phyloP scores from a whole-genome alignment of 1,140 invertebrate genomes.

The Anoplophora glabripennis region DNA sequence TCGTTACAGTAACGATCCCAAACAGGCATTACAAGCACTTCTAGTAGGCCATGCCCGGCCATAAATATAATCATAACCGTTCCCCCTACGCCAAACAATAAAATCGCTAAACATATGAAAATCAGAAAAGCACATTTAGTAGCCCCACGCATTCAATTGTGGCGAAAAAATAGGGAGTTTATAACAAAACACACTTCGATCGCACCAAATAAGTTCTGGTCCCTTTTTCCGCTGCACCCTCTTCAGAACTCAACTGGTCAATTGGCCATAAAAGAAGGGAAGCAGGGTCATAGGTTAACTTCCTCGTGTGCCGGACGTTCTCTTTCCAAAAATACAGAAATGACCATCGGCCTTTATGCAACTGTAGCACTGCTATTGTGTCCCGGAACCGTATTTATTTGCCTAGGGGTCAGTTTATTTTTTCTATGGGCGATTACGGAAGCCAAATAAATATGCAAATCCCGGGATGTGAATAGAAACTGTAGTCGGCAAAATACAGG shows the following conservation, averaged over 20 bases:
- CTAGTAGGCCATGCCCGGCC: not conserved
- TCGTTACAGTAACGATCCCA: no score
- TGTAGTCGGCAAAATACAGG: no score
- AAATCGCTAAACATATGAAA: conserved; percentile 19
- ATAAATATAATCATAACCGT: not conserved
- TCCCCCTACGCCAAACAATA: conserved; percentile 16
- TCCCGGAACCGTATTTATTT: conserved; percentile 1
- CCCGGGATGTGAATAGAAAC: no score
- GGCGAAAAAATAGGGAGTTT: conserved; percentile 26
- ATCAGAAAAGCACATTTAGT: conserved; percentile 26
- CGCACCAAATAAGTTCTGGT: not conserved
- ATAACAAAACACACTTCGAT: conserved; percentile 20
- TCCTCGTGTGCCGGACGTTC: conserved; percentile 11
- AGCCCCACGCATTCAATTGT: conserved; percentile 23
- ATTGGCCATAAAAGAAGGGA: conserved; percentile 5
- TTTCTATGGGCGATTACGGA: not conserved
- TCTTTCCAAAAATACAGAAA: conserved; percentile 13
- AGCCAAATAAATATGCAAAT: no score
- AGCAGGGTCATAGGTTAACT: conserved; percentile 18
- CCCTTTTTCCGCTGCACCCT: not conserved
- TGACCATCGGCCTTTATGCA: conserved; percentile 10
- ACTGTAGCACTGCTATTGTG: not conserved
- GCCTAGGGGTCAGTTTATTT: conserved; percentile 7
- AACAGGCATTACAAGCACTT: no score
- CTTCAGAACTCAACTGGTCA: not conserved